Evolutionary conservation across 2,797 vertebrate genomes (phyloP).

Genomic region (Muscicapa striata): DNA sequence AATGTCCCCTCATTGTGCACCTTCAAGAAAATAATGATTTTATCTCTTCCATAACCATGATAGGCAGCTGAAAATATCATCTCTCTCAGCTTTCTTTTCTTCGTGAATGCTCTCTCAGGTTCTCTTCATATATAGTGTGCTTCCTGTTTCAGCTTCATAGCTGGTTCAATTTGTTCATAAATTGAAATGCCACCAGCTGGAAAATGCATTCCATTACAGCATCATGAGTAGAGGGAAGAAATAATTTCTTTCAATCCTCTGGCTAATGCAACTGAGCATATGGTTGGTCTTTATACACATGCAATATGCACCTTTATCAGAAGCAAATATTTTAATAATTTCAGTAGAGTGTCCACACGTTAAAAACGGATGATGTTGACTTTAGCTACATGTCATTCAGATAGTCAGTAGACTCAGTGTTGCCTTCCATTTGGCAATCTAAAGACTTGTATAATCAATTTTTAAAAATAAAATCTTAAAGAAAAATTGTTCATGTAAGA

Average conservation of each 20-base stretch:
- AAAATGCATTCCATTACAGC: background rate
- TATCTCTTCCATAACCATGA: background rate
- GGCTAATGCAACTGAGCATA: background rate
- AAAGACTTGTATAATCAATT: background rate
- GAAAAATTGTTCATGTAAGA: background rate
- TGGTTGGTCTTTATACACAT: background rate
- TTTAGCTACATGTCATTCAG: background rate
- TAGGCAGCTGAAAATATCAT: background rate
- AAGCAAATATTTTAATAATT: background rate
- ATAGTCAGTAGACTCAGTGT: background rate
- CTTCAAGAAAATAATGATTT: background rate
- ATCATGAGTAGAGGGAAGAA: background rate
- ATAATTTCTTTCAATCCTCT: background rate
- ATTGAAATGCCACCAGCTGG: background rate
- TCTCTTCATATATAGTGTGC: background rate
- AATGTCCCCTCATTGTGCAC: background rate
- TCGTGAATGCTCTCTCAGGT: background rate
- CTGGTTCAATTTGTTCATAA: background rate
- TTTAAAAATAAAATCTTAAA: background rate
- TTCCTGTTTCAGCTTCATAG: background rate
- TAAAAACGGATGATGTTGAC: background rate
- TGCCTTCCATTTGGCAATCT: background rate
- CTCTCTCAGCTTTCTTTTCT: background rate
- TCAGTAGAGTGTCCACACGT: rapidly evolving
- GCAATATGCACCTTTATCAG: background rate